Conservation (phyloP, 2,113 vertebrate genomes). For the Xyliphius kryptos region DNA sequence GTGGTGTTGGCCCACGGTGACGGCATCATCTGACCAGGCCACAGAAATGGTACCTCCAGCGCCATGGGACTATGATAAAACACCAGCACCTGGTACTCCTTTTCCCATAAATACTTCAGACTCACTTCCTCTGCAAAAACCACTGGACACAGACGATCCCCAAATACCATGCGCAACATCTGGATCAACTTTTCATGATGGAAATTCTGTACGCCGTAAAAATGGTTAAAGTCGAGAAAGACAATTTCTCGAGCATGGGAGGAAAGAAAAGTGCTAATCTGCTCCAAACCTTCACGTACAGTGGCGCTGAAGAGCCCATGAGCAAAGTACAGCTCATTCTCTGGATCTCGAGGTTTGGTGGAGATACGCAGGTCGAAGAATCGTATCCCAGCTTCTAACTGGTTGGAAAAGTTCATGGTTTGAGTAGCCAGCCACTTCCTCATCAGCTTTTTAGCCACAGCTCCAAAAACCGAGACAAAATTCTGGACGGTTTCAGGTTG, state of each 20-base stretch:
- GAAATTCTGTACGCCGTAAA: slow-evolving; percentile 93
- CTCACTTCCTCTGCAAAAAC: slow-evolving; percentile 93
- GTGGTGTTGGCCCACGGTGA: slow-evolving; percentile 96
- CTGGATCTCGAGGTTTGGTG: slow-evolving; percentile 93
- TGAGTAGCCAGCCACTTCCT: slow-evolving; percentile 96
- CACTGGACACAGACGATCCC: slow-evolving; percentile 91
- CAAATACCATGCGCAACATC: slow-evolving; percentile 88
- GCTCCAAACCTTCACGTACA: slow-evolving; percentile 89
- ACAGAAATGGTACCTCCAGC: slow-evolving; percentile 89
- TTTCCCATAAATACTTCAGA: slow-evolving; percentile 94
- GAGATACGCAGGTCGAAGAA: slow-evolving; percentile 98
- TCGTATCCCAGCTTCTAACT: slow-evolving; percentile 86
- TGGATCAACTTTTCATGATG: slow-evolving; percentile 95
- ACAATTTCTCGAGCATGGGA: slow-evolving; percentile 84
- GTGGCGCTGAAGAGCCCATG: slow-evolving; percentile 97
- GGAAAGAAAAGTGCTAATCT: slow-evolving; percentile 85
- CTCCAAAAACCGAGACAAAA: slow-evolving; percentile 95
- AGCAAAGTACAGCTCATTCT: slow-evolving; percentile 96
- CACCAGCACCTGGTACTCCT: slow-evolving; percentile 91
- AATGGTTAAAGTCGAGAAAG: slow-evolving; percentile 98
- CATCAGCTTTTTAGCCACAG: slow-evolving; percentile 96
- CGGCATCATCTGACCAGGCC: slow-evolving; percentile 99
- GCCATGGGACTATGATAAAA: slow-evolving; percentile 97
- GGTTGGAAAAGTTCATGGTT: slow-evolving; percentile 92
- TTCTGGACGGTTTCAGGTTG: slow-evolving; percentile 96